phyloP scores from a whole-genome alignment of 2,113 vertebrate genomes.

The Dasyurus viverrinus region DNA sequence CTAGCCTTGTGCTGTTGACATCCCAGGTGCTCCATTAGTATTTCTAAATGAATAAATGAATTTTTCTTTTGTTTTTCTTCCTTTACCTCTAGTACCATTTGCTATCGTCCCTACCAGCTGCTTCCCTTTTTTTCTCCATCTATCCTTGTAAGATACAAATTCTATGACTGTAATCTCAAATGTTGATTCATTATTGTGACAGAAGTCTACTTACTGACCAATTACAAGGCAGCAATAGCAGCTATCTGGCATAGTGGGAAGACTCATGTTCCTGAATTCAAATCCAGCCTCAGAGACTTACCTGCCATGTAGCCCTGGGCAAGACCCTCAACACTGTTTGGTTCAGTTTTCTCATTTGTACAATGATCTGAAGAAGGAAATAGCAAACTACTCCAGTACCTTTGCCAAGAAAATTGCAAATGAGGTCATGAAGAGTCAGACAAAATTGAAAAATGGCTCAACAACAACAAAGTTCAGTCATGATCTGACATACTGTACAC shows the following conservation, averaged over 20 bases:
- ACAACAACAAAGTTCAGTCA: background rate
- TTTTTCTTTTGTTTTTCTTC: background rate
- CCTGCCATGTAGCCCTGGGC: no score
- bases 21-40: background rate
- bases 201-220: background rate
- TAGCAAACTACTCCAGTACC: no score
- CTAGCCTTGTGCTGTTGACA: background rate
- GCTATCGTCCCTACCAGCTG: background rate
- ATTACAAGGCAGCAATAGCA: background rate
- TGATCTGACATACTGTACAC: background rate
- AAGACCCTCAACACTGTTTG: no score
- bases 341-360: no score
- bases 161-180: background rate
- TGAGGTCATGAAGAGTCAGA: no score
- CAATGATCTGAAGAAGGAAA: no score
- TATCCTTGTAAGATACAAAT: background rate
- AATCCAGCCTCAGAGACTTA: no score
- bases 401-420: no score
- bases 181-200: background rate
- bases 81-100: background rate
- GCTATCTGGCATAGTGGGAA: no score
- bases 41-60: background rate
- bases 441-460: no score
- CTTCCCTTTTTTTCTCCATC: background rate
- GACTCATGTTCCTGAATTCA: no score